Evolutionary conservation across 2,888 invertebrate genomes (phyloP), one percentile per base, ranked within the genome.

Genomic region (Netelia fuscicornis): DNA sequence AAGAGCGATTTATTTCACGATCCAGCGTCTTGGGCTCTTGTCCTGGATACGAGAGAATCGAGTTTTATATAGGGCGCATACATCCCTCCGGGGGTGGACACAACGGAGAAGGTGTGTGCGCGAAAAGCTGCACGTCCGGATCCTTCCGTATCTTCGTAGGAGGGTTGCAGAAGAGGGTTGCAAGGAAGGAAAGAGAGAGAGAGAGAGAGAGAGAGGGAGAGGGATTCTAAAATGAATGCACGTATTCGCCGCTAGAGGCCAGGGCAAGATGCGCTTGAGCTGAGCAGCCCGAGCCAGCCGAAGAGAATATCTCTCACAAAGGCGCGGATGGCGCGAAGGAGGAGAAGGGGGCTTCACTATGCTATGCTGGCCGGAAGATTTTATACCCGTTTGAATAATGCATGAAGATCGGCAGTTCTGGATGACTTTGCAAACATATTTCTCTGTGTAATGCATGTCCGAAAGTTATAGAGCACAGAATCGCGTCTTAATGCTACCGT

Each of bases 401-500:
- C 82, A 85, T 76, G 79, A 85, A 76, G 74, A 72, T 85, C 82
- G 79, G 82, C 75, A 79, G 81, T 85, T 81, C 78, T 82, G 82
- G 79, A 85, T 85, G 82, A 85, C 82, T 85, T 82, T 82, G 76
- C 82, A 85, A 85, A 82, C 82, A 82, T 85, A 85, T 85, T 85
- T 82, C 85, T 75, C 76, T 82, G 71, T 80, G 79, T 79, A 82
- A 85, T 82, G 79, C 82, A 85, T 80, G 85, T 82, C 60, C 64
- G 64, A 56, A 76, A 76, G 70, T 85, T 78, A 71, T 65, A 75
- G 81, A 85, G 67, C 79, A 23, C 44, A 58, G 79, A 79, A 82
- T 82, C 56, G 56, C 70, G 62, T 72, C 75, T 82, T 72, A 80
- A 85, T 71, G 82, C 70, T 44, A 44, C 44, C 37, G 56, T 37